Conservation (phyloP, 2,797 vertebrate species). For the Octomys mimax region DNA sequence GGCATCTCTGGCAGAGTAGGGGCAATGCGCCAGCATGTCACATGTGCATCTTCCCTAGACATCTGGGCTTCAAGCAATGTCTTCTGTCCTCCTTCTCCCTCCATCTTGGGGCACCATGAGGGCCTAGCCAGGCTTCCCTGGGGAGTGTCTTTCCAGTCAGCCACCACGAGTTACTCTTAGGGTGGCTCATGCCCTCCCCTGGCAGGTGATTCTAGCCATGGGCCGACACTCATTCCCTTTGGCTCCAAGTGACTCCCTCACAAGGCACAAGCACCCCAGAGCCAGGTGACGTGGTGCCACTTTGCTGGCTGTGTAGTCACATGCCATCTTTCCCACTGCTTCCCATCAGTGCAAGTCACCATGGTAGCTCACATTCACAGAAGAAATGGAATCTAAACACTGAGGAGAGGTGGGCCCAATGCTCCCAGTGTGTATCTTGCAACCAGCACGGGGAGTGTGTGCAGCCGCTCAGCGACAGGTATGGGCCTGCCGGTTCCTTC, state of each 20-base stretch:
- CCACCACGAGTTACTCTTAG: not conserved
- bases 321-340: not conserved
- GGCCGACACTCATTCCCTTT: too few relatives aligned
- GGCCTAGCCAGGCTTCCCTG: not conserved
- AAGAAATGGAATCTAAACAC: not conserved
- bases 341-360: not conserved
- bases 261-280: not conserved
- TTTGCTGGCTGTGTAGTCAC: not conserved
- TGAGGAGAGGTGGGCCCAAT: not conserved
- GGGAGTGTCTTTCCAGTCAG: not conserved
- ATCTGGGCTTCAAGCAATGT: not conserved
- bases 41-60: not conserved
- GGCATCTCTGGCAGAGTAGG: not conserved
- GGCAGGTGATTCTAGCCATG: not conserved
- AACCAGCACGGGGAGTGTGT: not conserved
- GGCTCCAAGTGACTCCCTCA: not conserved
- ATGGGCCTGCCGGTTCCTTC: not conserved
- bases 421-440: not conserved
- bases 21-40: not conserved
- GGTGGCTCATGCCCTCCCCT: not conserved
- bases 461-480: not conserved
- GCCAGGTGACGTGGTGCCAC: not conserved
- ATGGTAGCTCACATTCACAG: not conserved
- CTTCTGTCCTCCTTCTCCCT: not conserved
- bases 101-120: not conserved